Base-by-base conservation (phyloP, 2,797 vertebrate species). In the Centroberyx gerrardi region DNA sequence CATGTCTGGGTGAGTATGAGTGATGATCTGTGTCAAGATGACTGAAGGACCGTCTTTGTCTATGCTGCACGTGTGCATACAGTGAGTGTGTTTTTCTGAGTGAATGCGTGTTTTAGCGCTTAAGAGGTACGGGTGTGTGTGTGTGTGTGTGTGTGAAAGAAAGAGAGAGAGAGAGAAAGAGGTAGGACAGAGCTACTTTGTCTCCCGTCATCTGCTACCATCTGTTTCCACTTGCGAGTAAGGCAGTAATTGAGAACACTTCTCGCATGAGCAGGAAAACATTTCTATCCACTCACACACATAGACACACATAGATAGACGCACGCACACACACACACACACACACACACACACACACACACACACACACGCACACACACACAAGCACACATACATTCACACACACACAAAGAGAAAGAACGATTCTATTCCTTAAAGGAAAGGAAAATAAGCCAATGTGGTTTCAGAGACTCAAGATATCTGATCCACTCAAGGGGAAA, bases 191-290 rank as follows among this genome's bases (percentile, higher is more conserved):
- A 94, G 91, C 88, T 88, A 92, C 92, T 93, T 89, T 93, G 92
- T 93, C 91, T 92, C 85, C 93, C 85, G 83, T 92, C 92, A 93
- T 94, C 92, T 94, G 92, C 88, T 81, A 69, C 92, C 92, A 94
- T 94, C 93, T 95, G 94, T 94, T 95, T 95, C 93, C 93, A 95
- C 94, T 96, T 94, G 88, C 87, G 90, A 91, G 86, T 85, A 77
- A 88, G 90, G 90, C 91, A 87, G 92, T 95, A 95, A 95, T 94
- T 93, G 92, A 94, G 92, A 94, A 94, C 93, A 94, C 92, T 94
- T 94, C 90, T 94, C 75, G 88, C 92, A 93, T 92, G 92, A 93
- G 93, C 90, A 92, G 92, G 85, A 94, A 94, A 94, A 93, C 92
- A 92, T 93, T 93, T 92, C 88, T 91, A 85, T 92, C 80, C 68